Evolutionary conservation across 2,888 invertebrate species (phyloP), one percentile per base, ranked within the genome.

Genomic region (Macrosiphum euphorbiae): DNA sequence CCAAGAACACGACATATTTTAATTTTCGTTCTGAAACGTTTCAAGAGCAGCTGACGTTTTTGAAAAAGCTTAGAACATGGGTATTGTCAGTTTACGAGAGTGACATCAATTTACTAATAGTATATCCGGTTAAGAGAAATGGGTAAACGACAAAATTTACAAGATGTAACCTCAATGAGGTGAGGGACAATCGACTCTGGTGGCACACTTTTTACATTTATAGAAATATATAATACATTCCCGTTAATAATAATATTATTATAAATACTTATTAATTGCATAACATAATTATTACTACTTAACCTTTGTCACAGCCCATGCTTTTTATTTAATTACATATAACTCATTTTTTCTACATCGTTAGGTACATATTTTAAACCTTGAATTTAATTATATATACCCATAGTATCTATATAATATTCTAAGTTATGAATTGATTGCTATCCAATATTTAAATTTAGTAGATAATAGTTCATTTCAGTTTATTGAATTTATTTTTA

Each of bases 1-100:
- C 85, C 10, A 3, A 1, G 20, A 24, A 86, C n/a, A 7, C 10
- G 44, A 91, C 52, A 55, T 13, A 24, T 55, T 85, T n/a, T 85
- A 35, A 92, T 67, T 92, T 50, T 16, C 50, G 28, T 50, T 26
- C 26, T 61, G 78, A 61, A 92, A 88, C 67, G 50, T 88, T 92
- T 41, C 61, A 50, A 50, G 35, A 88, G 26, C 50, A 61, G 41
- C 28, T 92, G 92, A 92, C 67, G 50, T 67, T 92, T 89, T 89
- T 47, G 84, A 58, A 89, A 84, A 92, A 44, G 78, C 55, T 92
- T 89, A 55, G 1, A 92, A 88, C 88, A 89, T 24, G 35, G 47
- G 58, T 58, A 35, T 86, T 3, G 35, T 91, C 85, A 35, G 58
- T 24, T 47, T 20, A 85, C 24, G 20, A 85, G 44, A n/a, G 0